Base-by-base conservation (phyloP, 2,888 invertebrate species). In the Heliothis peltigera region DNA sequence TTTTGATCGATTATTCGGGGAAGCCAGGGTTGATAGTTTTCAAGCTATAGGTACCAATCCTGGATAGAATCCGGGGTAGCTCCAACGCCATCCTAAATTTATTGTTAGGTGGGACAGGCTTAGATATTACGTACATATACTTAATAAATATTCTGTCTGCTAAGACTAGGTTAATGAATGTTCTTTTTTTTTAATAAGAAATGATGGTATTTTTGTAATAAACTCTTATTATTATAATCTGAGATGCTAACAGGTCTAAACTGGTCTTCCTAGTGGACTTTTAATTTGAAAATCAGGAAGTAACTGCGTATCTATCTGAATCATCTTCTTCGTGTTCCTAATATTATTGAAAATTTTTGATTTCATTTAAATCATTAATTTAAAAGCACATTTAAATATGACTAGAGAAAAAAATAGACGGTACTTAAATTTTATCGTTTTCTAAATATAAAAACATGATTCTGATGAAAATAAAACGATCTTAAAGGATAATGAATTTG, bases 191-290 rank as follows among this genome's bases (percentile, higher is more conserved):
- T n/a, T n/a, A n/a, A n/a, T n/a, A n/a, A n/a, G n/a, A 25, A 25
- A 25, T 4, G 4, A 6, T 25, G 6, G 25, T 25, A 25, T 25
- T 25, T 25, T 25, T 25, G 4, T 25, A 4, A 25, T 71, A 25
- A 25, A 6, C n/a, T n/a, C n/a, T n/a, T n/a, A n/a, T n/a, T n/a
- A n/a, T n/a, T 42, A 15, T 66, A 46, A 21, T 35, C 4, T 48
- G 1, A 39, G 17, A 28, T 60, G 7, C 15, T 15, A 39, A 54
- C 43, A 7, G 19, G 57, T 54, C 8, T 28, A 42, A 58, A 46
- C n/a, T 15, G 52, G 49, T 32, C 73, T 77, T 77, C 80, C 77
- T 76, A 65, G 7, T 76, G 68, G 15, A 64, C 63, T 71, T 77
- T 71, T 76, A 76, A 63, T 17, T 44, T 32, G 17, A 10, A n/a